Evolutionary conservation across 2,113 vertebrate species (phyloP), one percentile per base, ranked within the genome.

Genomic region (Cheilinus undulatus): DNA sequence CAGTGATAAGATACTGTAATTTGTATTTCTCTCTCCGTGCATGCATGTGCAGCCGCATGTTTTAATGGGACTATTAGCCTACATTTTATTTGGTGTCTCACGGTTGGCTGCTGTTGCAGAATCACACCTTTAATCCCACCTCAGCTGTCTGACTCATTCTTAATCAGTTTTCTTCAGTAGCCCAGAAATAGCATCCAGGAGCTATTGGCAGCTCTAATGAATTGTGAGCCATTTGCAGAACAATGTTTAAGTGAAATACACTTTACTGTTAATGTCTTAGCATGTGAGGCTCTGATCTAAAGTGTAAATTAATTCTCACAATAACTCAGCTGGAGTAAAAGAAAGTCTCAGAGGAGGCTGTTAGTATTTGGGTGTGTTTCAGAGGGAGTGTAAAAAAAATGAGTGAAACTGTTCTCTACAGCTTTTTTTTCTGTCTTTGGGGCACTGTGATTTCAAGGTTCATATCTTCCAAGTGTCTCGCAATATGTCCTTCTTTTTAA

Each of bases 151-250:
- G 69, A 90, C 83, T 94, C 80, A 84, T 92, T 76, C 94, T 93
- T 88, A 89, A 87, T 94, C 94, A 92, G 82, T 88, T 93, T 95
- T 90, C 90, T 94, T 95, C 91, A 93, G 93, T 93, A 90, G 93
- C 92, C 88, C 92, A 93, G 92, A 95, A 93, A 95, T 94, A 90
- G 93, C 92, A 94, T 94, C 94, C 92, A 92, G 92, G 93, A 87
- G 82, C 81, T 86, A 90, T 93, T 92, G 94, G 93, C 84, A 92
- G 83, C 74, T 89, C 85, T 92, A 92, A 93, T 75, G 54, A 85
- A 88, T 89, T 91, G 93, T 91, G 4, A 89, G 88, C 73, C 87
- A 69, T 76, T 86, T 91, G 82, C 87, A 89, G 82, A 75, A 91
- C 52, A 81, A 14, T 14, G 13, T 40, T 14, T 12, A 13, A 3